Base-by-base conservation (phyloP, 2,113 vertebrate species). In the Gallinago paraguaiae region DNA sequence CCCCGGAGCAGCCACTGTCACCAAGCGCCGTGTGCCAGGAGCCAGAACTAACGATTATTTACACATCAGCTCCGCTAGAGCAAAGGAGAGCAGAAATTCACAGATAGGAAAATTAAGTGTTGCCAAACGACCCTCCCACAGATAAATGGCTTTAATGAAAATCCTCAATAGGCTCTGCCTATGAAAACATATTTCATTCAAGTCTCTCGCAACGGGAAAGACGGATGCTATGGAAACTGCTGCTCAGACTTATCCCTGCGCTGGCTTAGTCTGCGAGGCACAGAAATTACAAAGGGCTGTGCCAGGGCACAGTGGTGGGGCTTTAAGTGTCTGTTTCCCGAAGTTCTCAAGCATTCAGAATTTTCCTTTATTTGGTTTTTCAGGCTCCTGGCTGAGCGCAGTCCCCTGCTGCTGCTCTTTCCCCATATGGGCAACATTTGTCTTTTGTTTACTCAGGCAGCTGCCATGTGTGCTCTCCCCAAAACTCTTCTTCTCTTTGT, bases 321-420 rank as follows among this genome's bases (percentile, higher is more conserved):
- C 15, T 80, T 35, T 15, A 68, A 78, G 35, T 30, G 30, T 22
- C 69, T 10, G 22, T 31, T 56, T 85, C 70, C 82, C 19, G 0
- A 74, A 45, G 39, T 45, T 39, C 45, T 48, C 75, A 15, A 46
- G 76, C 67, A 30, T 67, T 63, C 68, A 22, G 7, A 13, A 27
- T 90, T 94, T 95, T 77, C 82, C 92, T 96, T 93, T 94, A 94
- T 92, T 94, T 92, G 88, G 82, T 33, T 92, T 86, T 69, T 51
- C 46, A 37, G 18, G 61, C 41, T 2, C 7, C 71, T 60, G 75
- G 84, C 90, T 57, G 71, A 19, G 3, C 0, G 22, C 50, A 41
- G 68, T 9, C 41, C 56, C 63, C 82, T 27, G 71, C 86, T 93
- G 92, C 82, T 59, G 79, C 72, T 88, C 68, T 59, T 88, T 90